A percentile compares a stretch with the other conserved stretches of the same genome.
These are phyloP conservation scores for Limanda limanda DNA, from an alignment of 2,113 vertebrate genomes.

Conservation along the genomic window DNA sequence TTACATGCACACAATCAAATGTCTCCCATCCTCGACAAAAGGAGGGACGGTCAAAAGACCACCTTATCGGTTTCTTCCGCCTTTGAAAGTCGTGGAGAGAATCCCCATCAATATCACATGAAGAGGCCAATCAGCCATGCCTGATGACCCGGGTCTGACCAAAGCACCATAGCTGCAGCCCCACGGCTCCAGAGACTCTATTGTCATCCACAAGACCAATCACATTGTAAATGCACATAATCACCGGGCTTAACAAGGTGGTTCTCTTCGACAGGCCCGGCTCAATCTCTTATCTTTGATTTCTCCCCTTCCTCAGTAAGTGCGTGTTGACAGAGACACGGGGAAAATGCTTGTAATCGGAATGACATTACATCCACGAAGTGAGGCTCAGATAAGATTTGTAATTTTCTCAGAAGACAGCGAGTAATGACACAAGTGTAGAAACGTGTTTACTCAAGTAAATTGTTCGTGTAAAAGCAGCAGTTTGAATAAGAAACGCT, in stretches of 20 bases:
- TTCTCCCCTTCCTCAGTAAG: slow-evolving; percentile 4
- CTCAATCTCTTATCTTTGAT: slow-evolving; percentile 13
- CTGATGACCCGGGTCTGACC: slow-evolving; percentile 9
- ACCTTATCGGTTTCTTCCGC: slow-evolving; percentile 6
- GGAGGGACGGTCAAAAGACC: slow-evolving; percentile 13
- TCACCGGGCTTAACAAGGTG: slow-evolving; percentile 20
- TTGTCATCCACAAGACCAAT: slow-evolving; percentile 15
- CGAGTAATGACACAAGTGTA: neutral
- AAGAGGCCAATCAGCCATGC: slow-evolving; percentile 41
- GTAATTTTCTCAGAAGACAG: neutral
- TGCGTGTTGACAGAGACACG: neutral
- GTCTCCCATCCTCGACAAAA: slow-evolving; percentile 24
- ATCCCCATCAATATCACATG: slow-evolving; percentile 36
- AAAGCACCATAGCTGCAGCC: neutral
- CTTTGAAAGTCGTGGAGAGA: slow-evolving; percentile 21
- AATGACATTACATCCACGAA: neutral
- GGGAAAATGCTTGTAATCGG: slow-evolving; percentile 2
- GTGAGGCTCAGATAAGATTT: neutral
- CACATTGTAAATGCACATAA: slow-evolving; percentile 45
- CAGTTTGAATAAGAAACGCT: neutral
- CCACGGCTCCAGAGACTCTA: neutral
- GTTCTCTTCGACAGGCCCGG: neutral
- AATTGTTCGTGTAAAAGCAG: neutral
- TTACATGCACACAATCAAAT: neutral
- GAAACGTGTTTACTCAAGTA: neutral